These are phyloP conservation scores for Huso huso DNA, from an alignment of 2,797 vertebrate genomes.

Conservation along the genomic window DNA sequence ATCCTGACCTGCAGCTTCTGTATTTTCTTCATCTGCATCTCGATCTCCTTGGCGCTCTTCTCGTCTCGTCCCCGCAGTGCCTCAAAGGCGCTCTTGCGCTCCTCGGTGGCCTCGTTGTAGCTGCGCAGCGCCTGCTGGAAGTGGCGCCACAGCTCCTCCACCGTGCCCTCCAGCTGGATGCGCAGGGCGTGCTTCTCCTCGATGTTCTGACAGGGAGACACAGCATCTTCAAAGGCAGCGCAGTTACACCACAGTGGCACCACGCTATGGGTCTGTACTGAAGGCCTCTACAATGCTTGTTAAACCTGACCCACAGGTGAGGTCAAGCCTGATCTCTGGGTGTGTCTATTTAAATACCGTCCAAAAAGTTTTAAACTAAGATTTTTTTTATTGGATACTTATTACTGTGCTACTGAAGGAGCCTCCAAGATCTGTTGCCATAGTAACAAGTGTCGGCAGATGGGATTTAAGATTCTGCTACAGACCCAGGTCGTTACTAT, in stretches of 20 bases:
- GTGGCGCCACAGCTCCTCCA: conserved; percentile 53
- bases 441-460: no score
- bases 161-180: conserved; percentile 41
- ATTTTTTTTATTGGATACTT: no score
- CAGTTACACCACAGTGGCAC: neutral
- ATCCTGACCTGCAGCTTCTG: conserved; percentile 63
- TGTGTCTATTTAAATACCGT: no score
- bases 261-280: no score
- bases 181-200: conserved; percentile 61
- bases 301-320: neutral
- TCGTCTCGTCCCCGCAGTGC: conserved; percentile 50
- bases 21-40: conserved; percentile 53
- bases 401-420: no score
- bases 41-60: conserved; percentile 57
- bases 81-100: conserved; percentile 32
- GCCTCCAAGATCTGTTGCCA: no score
- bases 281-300: no score
- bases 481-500: no score
- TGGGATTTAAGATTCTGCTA: no score
- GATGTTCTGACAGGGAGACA: conserved; percentile 45
- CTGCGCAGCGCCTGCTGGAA: conserved; percentile 44
- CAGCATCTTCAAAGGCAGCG: neutral
- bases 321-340: neutral
- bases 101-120: conserved; percentile 40
- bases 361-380: no score